Evolutionary conservation across 53 echinoderm and acorn worm species (phyloP).

Genomic region (Stichopus horrens): DNA sequence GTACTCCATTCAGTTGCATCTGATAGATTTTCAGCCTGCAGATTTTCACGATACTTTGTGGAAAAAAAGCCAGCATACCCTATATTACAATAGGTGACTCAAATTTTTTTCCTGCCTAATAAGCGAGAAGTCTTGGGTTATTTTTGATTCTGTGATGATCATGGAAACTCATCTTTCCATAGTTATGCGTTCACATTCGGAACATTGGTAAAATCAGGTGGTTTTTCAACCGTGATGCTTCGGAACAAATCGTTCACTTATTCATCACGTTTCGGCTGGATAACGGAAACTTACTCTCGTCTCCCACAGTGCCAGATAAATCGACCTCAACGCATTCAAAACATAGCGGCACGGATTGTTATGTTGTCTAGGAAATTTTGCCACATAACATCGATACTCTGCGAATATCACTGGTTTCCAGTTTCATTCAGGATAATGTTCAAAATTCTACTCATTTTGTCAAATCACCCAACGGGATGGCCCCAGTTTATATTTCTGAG

Average conservation of each 20-base stretch:
- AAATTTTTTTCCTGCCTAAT: not conserved
- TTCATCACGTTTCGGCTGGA: not conserved
- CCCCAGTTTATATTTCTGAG: not conserved
- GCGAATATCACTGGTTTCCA: not conserved
- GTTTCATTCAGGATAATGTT: not conserved
- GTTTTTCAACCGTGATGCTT: not conserved
- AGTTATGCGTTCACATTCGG: constrained; percentile 17
- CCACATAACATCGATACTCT: not conserved
- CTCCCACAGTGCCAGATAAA: not conserved
- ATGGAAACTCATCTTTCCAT: not conserved
- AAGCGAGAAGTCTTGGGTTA: not conserved
- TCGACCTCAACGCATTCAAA: not conserved
- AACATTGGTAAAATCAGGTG: constrained; percentile 8
- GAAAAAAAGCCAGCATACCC: not conserved
- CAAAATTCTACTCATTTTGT: not conserved
- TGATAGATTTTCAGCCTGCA: constrained; percentile 1
- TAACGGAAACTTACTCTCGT: not conserved
- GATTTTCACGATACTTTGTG: not conserved
- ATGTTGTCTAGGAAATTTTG: not conserved
- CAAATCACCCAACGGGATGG: not conserved
- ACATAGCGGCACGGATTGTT: not conserved
- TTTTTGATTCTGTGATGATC: not conserved
- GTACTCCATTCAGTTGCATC: constrained; percentile 20
- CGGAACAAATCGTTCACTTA: constrained; percentile 13
- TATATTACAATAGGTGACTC: constrained; percentile 2